Evolutionary conservation across 2,113 vertebrate species (phyloP), one percentile per base, ranked within the genome.

Genomic region (Zosterops pallidus): DNA sequence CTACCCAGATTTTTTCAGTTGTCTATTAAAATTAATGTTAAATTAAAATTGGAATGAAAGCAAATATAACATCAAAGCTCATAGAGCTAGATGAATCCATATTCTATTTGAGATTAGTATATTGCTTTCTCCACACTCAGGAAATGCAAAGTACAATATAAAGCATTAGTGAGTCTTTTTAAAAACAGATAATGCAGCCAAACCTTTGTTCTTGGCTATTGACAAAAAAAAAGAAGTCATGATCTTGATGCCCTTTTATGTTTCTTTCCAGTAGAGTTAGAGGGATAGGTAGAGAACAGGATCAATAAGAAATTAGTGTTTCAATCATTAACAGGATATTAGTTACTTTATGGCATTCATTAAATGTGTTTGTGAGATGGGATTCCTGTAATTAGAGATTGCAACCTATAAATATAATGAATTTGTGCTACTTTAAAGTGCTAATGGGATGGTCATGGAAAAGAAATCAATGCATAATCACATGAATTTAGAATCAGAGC

Each of bases 241-340:
- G 13, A 55, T 37, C 29, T 35, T 67, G 33, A 53, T 84, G 57
- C 35, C 35, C n/a, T 89, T 84, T 13, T 79, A 17, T n/a, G 19
- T 79, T 75, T 83, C n/a, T 50, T 94, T 72, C 44, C 37, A 64
- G 23, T 90, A 41, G 8, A 81, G 44, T 74, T 75, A 53, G 12
- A 90, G 23, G 15, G 24, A 42, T 33, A 83, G 18, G 15, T 31
- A 79, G 53, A 84, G 49, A 89, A 41, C 3, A 29, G 15, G 37
- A 95, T 97, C 95, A 91, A 93, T 96, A 94, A 77, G 68, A 93
- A 95, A 95, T 94, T 68, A 95, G 47, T 44, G 33, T 77, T 95
- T 89, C 86, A 92, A 18, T 92, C 88, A 92, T 93, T 96, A 93
- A 68, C 55, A 89, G 87, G 86, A 74, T 92, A 89, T 89, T 87